Conservation (phyloP, 2,797 vertebrate genomes). For the Euthynnus affinis region DNA sequence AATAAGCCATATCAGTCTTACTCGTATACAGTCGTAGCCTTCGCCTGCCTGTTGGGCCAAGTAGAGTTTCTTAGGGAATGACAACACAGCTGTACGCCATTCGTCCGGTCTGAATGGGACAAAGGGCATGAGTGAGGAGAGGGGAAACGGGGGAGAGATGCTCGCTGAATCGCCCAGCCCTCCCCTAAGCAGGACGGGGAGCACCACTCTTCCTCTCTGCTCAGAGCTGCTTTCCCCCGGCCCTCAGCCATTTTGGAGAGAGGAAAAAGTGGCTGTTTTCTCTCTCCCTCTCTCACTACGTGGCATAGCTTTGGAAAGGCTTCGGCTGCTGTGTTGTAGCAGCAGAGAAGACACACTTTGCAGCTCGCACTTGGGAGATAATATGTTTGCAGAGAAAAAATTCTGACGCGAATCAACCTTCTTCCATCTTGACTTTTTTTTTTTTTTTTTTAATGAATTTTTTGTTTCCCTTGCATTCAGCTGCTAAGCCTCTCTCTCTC, state of each 20-base stretch:
- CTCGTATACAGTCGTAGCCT: constrained; percentile 63
- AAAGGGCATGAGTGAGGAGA: constrained; percentile 66
- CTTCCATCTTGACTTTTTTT: constrained; percentile 68
- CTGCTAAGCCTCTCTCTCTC: constrained; percentile 69
- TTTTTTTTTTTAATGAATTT: constrained; percentile 59
- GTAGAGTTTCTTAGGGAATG: constrained; percentile 62
- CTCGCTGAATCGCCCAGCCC: constrained; percentile 74
- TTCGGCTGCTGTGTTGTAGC: constrained; percentile 77
- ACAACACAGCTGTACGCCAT: constrained; percentile 77
- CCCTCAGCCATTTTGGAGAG: constrained; percentile 89
- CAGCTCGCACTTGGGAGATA: constrained; percentile 79
- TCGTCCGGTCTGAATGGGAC: constrained; percentile 70
- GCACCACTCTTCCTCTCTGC: constrained; percentile 76
- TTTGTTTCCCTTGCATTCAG: constrained; percentile 69
- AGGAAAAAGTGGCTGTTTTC: constrained; percentile 80
- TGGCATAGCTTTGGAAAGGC: constrained; percentile 85
- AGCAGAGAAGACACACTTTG: constrained; percentile 73
- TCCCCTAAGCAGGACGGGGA: constrained; percentile 77
- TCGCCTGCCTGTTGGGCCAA: constrained; percentile 61
- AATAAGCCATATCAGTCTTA: constrained; percentile 69
- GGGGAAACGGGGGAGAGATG: constrained; percentile 66
- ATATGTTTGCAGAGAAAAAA: constrained; percentile 81
- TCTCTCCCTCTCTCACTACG: constrained; percentile 82
- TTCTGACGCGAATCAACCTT: constrained; percentile 73
- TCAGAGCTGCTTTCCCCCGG: constrained; percentile 81